Conservation (phyloP, 2,113 vertebrate genomes). For the Coptodon rendalli region DNA sequence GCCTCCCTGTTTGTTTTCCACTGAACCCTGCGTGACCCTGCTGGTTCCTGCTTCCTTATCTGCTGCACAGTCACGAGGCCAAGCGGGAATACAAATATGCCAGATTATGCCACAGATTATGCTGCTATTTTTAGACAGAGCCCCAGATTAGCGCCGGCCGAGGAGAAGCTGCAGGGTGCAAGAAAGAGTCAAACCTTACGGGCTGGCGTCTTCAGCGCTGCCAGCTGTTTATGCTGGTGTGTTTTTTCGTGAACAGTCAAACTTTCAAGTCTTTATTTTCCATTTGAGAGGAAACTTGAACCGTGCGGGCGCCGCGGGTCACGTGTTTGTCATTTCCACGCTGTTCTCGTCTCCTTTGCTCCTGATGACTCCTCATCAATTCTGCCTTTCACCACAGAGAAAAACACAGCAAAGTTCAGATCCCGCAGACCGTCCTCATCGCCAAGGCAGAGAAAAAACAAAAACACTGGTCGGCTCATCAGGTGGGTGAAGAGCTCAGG, state of each 20-base stretch:
- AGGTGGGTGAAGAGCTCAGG: background rate
- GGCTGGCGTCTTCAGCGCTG: background rate
- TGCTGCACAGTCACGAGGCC: background rate
- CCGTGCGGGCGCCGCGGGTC: background rate
- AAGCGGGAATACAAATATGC: slow-evolving; percentile 13
- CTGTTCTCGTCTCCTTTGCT: background rate
- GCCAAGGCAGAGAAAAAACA: background rate
- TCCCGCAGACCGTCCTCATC: background rate
- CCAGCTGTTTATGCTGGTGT: background rate
- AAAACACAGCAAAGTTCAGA: background rate
- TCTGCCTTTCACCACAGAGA: background rate
- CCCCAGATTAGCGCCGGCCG: background rate
- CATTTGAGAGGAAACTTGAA: background rate
- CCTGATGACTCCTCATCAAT: background rate
- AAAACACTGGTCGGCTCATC: background rate
- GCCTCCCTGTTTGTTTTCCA: background rate
- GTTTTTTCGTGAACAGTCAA: background rate
- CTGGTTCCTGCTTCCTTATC: background rate
- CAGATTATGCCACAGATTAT: slow-evolving; percentile 29
- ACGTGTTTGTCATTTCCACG: background rate
- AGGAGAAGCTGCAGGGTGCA: background rate
- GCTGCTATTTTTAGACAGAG: background rate
- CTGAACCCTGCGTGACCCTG: background rate
- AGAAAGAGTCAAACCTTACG: background rate
- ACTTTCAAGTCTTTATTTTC: background rate